Evolutionary conservation across 2,888 invertebrate genomes (phyloP), one percentile per base, ranked within the genome.

Genomic region (Tinea semifulvella): DNA sequence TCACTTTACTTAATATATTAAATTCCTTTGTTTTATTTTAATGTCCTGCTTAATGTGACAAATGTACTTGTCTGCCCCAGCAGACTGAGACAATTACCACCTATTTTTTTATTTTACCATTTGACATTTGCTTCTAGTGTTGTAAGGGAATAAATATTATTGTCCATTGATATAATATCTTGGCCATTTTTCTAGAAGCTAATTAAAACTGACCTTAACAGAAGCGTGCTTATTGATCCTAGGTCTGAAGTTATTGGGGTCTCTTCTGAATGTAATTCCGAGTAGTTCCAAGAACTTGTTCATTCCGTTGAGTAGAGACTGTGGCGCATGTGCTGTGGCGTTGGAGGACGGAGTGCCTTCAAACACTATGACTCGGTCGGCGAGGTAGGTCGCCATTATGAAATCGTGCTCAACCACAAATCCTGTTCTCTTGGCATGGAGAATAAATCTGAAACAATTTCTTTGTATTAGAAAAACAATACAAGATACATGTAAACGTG

Each of bases 371-470:
- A 99, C 99, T 35, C 98, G 88, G 71, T 99, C 99, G 1, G 98
- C 96, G 50, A 97, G 84, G 72, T 99, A 99, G 0, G 99, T 99
- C 11, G 98, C 98, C 99, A 99, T 99, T 53, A 99, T 99, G 72
- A 99, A 99, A 83, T 99, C 98, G 89, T 99, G 99, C 88, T 99
- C 99, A 1, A 99, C 99, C 11, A 99, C 92, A 69, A 99, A 99
- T 8, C 98, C 99, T 5, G 99, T 99, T 71, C 98, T 96, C 83
- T 99, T 99, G 0, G 99, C 97, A 63, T 99, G 99, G 35, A 99
- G 85, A 67, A 99, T 98, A 68, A 98, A 99, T 60, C 89, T 89
- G 68, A 17, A 68, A 63, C 11, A 18, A 36, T 6, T 31, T 13
- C 14, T n/a, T 11, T 31, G 7, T 7, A 27, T 31, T 31, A 31